phyloP scores from a whole-genome alignment of 1,140 invertebrate species.

The Micrasema longulum region DNA sequence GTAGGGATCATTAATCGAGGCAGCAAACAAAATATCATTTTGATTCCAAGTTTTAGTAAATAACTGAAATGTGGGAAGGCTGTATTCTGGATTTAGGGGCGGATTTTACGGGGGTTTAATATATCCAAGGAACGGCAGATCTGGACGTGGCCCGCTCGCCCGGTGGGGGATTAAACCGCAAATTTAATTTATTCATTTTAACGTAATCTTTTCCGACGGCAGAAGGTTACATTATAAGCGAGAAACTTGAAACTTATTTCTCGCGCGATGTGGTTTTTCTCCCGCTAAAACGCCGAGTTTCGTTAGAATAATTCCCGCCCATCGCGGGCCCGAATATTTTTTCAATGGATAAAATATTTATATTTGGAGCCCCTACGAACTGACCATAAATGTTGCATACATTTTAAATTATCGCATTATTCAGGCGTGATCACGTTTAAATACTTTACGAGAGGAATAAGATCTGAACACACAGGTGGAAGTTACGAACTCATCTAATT shows the following conservation, averaged over 20 bases:
- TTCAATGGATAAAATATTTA: too few species aligned
- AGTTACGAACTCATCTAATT: too few species aligned
- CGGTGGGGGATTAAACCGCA: conserved; percentile 14
- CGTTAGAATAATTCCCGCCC: background rate
- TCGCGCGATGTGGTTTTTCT: conserved; percentile 6
- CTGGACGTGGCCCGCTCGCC: conserved; percentile 8
- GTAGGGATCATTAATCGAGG: too few species aligned
- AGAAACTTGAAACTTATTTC: background rate
- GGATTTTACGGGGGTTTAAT: conserved; percentile 25
- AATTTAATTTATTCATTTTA: conserved; percentile 44
- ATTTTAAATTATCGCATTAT: conserved; percentile 26
- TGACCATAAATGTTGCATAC: conserved; percentile 5
- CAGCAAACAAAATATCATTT: too few species aligned
- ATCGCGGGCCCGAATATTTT: too few species aligned
- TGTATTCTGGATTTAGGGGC: background rate
- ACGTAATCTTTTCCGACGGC: conserved; percentile 39
- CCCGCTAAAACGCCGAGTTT: conserved; percentile 16
- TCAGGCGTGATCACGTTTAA: background rate
- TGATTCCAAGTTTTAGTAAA: too few species aligned
- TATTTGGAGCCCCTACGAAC: conserved; percentile 6
- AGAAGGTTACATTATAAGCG: conserved; percentile 23
- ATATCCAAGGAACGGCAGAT: conserved; percentile 1
- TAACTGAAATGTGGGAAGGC: too few species aligned
- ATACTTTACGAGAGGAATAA: too few species aligned
- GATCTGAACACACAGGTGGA: too few species aligned